These are phyloP conservation scores for Delphinapterus leucas DNA, from an alignment of 2,113 vertebrate species.

Conservation along the genomic window DNA sequence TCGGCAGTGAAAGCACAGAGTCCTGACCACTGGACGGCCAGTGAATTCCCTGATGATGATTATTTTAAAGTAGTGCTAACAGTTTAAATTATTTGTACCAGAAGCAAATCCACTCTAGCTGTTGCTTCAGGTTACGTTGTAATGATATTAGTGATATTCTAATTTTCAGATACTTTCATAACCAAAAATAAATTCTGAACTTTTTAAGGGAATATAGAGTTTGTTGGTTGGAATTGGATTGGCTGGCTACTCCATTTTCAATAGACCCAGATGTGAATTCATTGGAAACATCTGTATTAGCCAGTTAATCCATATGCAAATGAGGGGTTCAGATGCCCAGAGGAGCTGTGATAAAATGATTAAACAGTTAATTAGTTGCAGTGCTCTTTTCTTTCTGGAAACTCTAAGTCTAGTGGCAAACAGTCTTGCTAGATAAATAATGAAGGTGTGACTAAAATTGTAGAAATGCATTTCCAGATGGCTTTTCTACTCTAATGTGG, in stretches of 20 bases:
- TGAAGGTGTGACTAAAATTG: neutral
- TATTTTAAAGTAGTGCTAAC: neutral
- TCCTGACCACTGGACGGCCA: neutral
- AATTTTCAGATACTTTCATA: slow-evolving; percentile 7
- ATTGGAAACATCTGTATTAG: neutral
- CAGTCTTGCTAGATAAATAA: neutral
- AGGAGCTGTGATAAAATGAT: neutral
- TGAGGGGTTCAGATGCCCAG: neutral
- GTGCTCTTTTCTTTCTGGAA: slow-evolving; percentile 35
- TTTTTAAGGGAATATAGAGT: neutral
- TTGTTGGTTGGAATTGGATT: neutral
- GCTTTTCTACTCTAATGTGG: neutral
- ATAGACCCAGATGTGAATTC: neutral
- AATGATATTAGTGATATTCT: neutral
- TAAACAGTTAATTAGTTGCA: neutral
- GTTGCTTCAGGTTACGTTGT: neutral
- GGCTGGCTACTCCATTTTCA: neutral
- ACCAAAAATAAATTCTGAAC: neutral
- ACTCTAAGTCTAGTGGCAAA: neutral
- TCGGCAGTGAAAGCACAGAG: neutral
- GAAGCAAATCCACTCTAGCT: neutral
- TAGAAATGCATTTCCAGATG: neutral
- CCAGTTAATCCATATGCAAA: neutral
- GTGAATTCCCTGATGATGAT: neutral
- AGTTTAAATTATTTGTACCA: neutral